Conservation (phyloP, 2,113 vertebrate species). For the Micronycteris hirsuta region DNA sequence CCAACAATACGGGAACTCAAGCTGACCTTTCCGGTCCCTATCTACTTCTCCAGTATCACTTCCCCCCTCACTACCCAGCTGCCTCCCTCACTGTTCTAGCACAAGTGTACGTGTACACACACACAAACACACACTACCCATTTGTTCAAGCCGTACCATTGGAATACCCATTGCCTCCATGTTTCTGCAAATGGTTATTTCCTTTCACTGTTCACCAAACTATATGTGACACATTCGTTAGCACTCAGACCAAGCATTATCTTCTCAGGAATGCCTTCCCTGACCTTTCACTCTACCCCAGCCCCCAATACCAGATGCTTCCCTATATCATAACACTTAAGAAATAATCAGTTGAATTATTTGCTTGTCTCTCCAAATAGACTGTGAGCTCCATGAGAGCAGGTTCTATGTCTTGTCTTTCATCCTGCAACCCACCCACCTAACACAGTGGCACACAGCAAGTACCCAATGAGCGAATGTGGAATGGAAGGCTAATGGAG, state of each 20-base stretch:
- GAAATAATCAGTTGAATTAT: background rate
- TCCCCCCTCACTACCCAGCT: background rate
- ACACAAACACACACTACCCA: background rate
- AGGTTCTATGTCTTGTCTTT: background rate
- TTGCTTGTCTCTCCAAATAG: background rate
- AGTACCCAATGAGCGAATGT: background rate
- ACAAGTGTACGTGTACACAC: background rate
- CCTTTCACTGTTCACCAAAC: background rate
- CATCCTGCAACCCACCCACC: background rate
- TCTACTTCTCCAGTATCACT: background rate
- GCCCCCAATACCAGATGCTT: background rate
- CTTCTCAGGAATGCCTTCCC: constrained; percentile 26
- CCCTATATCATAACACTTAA: background rate
- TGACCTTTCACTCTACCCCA: background rate
- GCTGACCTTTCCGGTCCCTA: background rate
- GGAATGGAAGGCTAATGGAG: background rate
- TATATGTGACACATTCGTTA: background rate
- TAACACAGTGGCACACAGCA: background rate
- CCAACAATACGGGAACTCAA: background rate
- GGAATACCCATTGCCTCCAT: background rate
- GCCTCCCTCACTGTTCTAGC: background rate
- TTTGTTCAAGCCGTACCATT: background rate
- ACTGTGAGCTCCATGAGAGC: background rate
- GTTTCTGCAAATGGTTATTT: background rate
- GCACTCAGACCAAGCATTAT: background rate